These are phyloP conservation scores for Thecocarcelia acutangulata DNA, from an alignment of 2,888 invertebrate species.

Conservation along the genomic window DNA sequence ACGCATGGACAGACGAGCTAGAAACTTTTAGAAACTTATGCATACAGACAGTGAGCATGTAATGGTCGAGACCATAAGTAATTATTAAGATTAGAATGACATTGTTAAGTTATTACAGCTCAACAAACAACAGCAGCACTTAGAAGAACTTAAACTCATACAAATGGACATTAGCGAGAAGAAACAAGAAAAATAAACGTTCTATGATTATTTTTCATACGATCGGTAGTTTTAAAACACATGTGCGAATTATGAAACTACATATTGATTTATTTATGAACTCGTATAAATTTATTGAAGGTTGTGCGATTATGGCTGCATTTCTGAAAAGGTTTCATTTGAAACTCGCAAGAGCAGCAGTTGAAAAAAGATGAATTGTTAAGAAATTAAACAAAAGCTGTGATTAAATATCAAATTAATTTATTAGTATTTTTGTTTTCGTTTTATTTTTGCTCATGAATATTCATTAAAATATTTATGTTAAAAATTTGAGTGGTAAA, in stretches of 20 bases:
- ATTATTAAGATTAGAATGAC: constrained; percentile 66
- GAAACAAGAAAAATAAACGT: constrained; percentile 1
- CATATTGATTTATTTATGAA: constrained; percentile 17
- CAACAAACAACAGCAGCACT: constrained; percentile 45
- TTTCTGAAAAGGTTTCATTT: constrained; percentile 10
- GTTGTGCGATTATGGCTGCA: constrained; percentile 35
- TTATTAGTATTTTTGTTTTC: constrained; percentile 18
- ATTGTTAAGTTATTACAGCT: constrained; percentile 67
- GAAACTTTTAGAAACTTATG: too few relatives aligned
- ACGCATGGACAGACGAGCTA: constrained; percentile 13
- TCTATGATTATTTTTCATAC: background rate
- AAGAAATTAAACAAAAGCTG: constrained; percentile 57
- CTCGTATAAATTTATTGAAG: constrained; percentile 49
- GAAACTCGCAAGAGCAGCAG: constrained; percentile 12
- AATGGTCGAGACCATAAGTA: constrained; percentile 46
- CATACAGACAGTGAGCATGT: background rate
- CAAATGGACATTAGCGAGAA: background rate
- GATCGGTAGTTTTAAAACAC: constrained; percentile 7
- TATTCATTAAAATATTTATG: constrained; percentile 27
- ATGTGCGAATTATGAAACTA: constrained; percentile 50
- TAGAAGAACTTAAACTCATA: constrained; percentile 33
- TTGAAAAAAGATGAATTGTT: constrained; percentile 15
- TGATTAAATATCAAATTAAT: constrained; percentile 55
- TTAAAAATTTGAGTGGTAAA: constrained; percentile 16
- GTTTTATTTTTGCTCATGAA: constrained; percentile 9